phyloP scores from a whole-genome alignment of 2,113 vertebrate genomes.

The Gnathonemus longibarbis region DNA sequence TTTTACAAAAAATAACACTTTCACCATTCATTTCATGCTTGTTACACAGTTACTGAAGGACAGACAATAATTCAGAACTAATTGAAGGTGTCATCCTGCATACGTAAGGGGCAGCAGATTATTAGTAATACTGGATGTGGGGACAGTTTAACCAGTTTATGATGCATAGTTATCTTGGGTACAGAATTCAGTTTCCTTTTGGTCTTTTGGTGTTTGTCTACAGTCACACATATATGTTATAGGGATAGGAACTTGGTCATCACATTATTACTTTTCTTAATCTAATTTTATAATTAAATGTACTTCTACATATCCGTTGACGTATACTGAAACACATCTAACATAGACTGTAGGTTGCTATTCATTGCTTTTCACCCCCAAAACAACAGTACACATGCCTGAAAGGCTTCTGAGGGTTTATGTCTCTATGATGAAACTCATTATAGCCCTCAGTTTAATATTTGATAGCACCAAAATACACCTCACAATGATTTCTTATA shows the following conservation, averaged over 20 bases:
- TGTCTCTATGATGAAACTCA: background rate
- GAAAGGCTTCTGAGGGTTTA: background rate
- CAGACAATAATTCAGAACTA: background rate
- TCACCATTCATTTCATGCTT: background rate
- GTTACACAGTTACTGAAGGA: background rate
- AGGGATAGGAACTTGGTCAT: background rate
- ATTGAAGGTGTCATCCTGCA: background rate
- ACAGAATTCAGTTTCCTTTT: background rate
- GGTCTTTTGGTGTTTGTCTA: background rate
- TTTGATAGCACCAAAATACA: background rate
- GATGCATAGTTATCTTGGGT: background rate
- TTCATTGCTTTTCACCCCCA: background rate
- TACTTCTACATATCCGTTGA: background rate
- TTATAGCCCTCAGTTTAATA: background rate
- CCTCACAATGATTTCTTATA: background rate
- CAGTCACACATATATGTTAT: background rate
- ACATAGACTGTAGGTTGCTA: background rate
- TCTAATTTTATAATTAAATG: background rate
- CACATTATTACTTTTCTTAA: background rate
- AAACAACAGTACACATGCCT: background rate
- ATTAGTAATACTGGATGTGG: background rate
- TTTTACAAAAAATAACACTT: background rate
- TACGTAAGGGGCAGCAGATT: background rate
- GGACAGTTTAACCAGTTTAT: background rate
- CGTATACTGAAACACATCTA: background rate